Conservation (phyloP, 2,888 invertebrate genomes). For the Oligia latruncula region DNA sequence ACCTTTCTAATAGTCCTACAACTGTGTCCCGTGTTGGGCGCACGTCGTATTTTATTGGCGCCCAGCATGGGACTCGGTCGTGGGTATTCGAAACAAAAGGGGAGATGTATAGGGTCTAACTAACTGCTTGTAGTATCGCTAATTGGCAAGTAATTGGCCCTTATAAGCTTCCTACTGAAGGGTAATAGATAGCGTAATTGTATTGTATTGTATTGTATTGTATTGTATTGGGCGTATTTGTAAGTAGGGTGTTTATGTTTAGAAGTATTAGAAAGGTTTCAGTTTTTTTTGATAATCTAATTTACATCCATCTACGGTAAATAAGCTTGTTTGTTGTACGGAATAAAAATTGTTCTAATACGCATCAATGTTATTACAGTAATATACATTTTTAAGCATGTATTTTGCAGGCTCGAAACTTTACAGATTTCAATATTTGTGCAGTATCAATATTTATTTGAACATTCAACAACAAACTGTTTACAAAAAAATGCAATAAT, state of each 20-base stretch:
- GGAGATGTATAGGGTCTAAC: constrained; percentile 51
- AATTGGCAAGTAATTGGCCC: constrained; percentile 65
- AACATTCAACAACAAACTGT: no score
- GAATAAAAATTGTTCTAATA: neutral
- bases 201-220: constrained; percentile 61
- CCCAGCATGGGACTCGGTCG: constrained; percentile 32
- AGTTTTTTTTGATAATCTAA: neutral
- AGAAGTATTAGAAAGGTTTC: neutral
- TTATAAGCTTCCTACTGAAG: constrained; percentile 56
- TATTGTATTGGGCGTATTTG: constrained; percentile 50
- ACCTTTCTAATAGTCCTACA: constrained; percentile 41
- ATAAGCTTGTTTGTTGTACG: neutral
- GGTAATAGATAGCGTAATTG: constrained; percentile 61
- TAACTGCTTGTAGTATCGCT: constrained; percentile 66
- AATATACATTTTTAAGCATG: neutral
- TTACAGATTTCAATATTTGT: neutral
- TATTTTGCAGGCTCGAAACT: neutral
- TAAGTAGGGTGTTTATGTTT: constrained; percentile 19
- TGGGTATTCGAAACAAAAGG: constrained; percentile 46
- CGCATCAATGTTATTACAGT: neutral
- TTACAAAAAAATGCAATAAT: neutral
- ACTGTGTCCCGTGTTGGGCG: constrained; percentile 47
- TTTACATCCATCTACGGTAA: no score
- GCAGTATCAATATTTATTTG: constrained; percentile 9
- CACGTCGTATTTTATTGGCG: constrained; percentile 51